Conservation (phyloP, 2,113 vertebrate species). For the Penelope pileata region DNA sequence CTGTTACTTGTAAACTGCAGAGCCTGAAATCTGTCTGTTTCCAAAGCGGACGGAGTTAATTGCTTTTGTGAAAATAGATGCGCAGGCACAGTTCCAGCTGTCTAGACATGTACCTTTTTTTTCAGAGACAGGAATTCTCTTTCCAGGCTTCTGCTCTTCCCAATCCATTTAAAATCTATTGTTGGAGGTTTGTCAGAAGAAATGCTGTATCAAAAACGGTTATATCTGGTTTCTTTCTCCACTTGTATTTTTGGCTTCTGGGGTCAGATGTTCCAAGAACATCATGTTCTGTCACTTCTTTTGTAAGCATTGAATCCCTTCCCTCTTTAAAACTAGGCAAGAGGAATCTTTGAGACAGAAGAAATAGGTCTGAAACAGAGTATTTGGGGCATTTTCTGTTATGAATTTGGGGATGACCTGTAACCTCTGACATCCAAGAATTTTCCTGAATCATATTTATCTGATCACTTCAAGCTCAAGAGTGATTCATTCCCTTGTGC, state of each 20-base stretch:
- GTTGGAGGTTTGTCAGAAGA: not conserved
- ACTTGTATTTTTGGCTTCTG: slow-evolving; percentile 19
- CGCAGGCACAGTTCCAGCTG: not conserved
- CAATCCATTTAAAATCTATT: not conserved
- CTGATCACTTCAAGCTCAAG: not conserved
- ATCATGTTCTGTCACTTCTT: not conserved
- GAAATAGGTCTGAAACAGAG: not conserved
- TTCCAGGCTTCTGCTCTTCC: not conserved
- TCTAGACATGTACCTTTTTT: not conserved
- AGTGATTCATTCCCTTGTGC: not conserved
- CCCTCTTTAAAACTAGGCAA: not conserved
- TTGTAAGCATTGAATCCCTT: not conserved
- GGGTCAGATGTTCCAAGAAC: slow-evolving; percentile 28
- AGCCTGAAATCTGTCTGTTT: not conserved
- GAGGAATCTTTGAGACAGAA: not conserved
- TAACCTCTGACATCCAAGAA: not conserved
- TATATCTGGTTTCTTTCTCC: not conserved
- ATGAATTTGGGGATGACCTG: not conserved
- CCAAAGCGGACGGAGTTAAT: not conserved
- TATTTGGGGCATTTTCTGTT: not conserved
- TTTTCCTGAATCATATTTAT: not conserved
- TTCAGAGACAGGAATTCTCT: not conserved
- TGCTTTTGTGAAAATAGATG: not conserved
- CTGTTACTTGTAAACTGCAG: not conserved
- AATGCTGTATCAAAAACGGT: not conserved